Base-by-base conservation (phyloP, 2,797 vertebrate genomes). In the Babyrousa celebensis region DNA sequence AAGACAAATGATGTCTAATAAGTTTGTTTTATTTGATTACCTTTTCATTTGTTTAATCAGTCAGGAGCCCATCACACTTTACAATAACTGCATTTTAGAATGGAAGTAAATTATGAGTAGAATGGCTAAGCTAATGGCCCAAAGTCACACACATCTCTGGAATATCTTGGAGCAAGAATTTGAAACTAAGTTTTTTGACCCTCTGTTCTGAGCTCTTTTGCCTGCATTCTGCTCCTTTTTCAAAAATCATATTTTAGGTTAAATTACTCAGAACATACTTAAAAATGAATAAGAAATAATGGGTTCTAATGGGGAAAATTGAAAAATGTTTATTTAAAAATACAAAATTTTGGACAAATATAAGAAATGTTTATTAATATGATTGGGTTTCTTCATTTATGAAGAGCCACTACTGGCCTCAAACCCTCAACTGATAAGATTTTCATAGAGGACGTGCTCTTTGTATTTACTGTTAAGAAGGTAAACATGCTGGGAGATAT, bases 1-100 rank as follows among this genome's bases (percentile, higher is more conserved):
- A 32, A 79, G 65, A 56, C 92, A 94, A 83, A 63, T 62, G 16
- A n/a, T 86, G 60, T 58, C 58, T 52, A 86, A 79, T 23, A 48
- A 7, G 27, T 82, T 88, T 85, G 68, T 75, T 87, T 72, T 78
- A 77, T 65, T 83, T 94, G 54, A 60, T 94, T 96, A 70, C 7
- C n/a, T 91, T 83, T 90, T 85, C 12, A 71, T 62, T 58, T 87
- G 67, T 77, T 67, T 82, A 85, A 43, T 92, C 25, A 74, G 20
- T 71, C 62, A 85, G 43, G 40, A 80, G 48, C 1, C 58, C n/a
- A 25, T 58, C 1, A 54, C 3, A 48, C 36, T 92, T 80, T 87
- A 75, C 21, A 80, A 84, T 52, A 80, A 36, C 7, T 16, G 65
- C 2, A 48, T 36, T 85, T 94, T 88, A 80, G 40, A 93, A 72